phyloP scores from a whole-genome alignment of 2,113 vertebrate genomes.

The Nycticorax nycticorax region DNA sequence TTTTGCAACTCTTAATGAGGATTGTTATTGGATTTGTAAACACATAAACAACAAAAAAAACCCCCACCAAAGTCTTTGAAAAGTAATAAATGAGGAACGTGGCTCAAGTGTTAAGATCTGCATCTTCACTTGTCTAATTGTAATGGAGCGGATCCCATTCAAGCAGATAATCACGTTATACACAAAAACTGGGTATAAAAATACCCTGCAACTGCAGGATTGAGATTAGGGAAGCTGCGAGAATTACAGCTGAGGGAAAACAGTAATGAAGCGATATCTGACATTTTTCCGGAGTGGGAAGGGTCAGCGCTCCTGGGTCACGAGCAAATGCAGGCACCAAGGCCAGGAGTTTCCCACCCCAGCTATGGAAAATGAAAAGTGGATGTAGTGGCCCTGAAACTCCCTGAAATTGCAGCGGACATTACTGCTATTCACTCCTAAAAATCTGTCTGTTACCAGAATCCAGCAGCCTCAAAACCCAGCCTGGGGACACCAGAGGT shows the following conservation, averaged over 20 bases:
- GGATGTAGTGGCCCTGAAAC: not conserved
- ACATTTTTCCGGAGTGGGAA: not conserved
- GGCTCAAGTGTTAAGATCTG: not conserved
- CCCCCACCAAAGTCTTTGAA: constrained; percentile 47
- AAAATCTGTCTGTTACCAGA: not conserved
- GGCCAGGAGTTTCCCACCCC: not conserved
- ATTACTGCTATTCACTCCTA: not conserved
- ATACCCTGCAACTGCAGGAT: constrained; percentile 42
- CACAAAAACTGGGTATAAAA: constrained; percentile 36
- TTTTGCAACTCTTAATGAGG: constrained; percentile 74
- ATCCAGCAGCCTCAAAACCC: not conserved
- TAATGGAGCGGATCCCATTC: not conserved
- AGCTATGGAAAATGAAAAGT: not conserved
- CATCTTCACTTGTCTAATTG: constrained; percentile 53
- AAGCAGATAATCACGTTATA: constrained; percentile 38
- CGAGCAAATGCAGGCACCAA: not conserved
- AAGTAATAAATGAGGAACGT: constrained; percentile 58
- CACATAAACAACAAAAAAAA: constrained; percentile 9
- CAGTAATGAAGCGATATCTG: constrained; percentile 28
- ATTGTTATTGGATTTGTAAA: constrained; percentile 76
- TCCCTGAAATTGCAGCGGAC: not conserved
- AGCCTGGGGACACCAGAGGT: not conserved
- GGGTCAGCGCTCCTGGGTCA: not conserved
- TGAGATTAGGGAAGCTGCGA: constrained; percentile 8
- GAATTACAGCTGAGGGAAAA: constrained; percentile 51